Evolutionary conservation across 2,797 vertebrate genomes (phyloP).

Genomic region (Phalanger gymnotis): DNA sequence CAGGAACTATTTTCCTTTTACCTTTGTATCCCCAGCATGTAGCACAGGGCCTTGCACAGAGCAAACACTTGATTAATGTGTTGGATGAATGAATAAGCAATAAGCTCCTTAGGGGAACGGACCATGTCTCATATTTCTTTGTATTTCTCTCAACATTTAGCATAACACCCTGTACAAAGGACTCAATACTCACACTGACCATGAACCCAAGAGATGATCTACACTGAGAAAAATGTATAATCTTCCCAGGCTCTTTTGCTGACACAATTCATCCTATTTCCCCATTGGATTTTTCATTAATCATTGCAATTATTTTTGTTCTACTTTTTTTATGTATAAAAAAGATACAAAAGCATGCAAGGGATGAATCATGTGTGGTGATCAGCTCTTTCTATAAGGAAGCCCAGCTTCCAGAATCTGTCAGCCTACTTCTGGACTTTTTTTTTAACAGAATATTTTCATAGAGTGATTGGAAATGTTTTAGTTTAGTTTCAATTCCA

Average conservation of each 20-base stretch:
- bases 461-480: background rate
- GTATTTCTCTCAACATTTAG: background rate
- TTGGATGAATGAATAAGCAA: background rate
- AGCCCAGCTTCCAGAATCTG: background rate
- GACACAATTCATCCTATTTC: background rate
- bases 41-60: background rate
- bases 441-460: accelerated
- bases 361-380: accelerated
- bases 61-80: background rate
- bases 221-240: accelerated
- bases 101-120: background rate
- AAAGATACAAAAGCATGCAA: background rate
- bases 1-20: background rate
- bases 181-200: background rate
- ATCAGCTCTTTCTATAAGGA: background rate
- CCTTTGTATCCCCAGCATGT: background rate
- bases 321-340: background rate
- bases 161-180: background rate
- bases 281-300: no score
- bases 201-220: background rate
- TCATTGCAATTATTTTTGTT: accelerated
- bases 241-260: background rate
- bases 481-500: background rate
- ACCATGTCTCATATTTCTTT: background rate
- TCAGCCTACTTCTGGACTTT: accelerated